phyloP scores from a whole-genome alignment of 2,888 invertebrate genomes.

The Autographa pulchrina region DNA sequence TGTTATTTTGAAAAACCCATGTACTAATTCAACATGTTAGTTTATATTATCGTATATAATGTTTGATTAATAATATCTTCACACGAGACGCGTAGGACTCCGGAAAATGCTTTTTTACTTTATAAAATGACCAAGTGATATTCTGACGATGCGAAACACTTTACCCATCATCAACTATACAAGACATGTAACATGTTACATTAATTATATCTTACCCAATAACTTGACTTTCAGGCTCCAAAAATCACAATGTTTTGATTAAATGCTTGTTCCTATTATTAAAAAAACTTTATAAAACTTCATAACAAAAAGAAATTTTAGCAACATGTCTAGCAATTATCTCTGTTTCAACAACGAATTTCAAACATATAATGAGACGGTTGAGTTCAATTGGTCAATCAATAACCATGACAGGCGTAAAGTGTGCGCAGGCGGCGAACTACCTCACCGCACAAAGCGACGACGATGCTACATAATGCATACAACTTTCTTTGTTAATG shows the following conservation, averaged over 20 bases:
- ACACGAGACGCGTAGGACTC: slow-evolving; percentile 1
- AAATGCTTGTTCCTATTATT: not conserved
- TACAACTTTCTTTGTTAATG: slow-evolving; percentile 51
- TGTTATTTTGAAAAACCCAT: not conserved
- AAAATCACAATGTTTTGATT: slow-evolving; percentile 2
- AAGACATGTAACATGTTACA: not conserved
- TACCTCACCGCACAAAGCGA: slow-evolving; percentile 33
- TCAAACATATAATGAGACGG: slow-evolving; percentile 67
- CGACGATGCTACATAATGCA: slow-evolving; percentile 51
- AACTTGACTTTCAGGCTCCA: not conserved
- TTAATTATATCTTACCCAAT: not conserved
- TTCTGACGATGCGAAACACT: not conserved
- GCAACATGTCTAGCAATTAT: slow-evolving; percentile 63
- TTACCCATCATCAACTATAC: not conserved
- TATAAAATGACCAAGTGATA: not conserved
- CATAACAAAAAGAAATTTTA: slow-evolving; percentile 45
- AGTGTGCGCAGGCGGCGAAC: slow-evolving; percentile 53
- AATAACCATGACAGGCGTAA: slow-evolving; percentile 70
- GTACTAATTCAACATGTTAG: not conserved
- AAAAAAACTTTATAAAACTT: slow-evolving; percentile 16
- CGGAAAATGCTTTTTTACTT: not conserved
- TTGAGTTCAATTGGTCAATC: slow-evolving; percentile 74
- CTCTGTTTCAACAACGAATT: slow-evolving; percentile 65
- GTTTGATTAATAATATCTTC: not conserved
- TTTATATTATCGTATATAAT: not conserved